A percentile compares a stretch with the other conserved stretches of the same genome.
phyloP scores from a whole-genome alignment of 2,797 vertebrate species.

The Artibeus lituratus region DNA sequence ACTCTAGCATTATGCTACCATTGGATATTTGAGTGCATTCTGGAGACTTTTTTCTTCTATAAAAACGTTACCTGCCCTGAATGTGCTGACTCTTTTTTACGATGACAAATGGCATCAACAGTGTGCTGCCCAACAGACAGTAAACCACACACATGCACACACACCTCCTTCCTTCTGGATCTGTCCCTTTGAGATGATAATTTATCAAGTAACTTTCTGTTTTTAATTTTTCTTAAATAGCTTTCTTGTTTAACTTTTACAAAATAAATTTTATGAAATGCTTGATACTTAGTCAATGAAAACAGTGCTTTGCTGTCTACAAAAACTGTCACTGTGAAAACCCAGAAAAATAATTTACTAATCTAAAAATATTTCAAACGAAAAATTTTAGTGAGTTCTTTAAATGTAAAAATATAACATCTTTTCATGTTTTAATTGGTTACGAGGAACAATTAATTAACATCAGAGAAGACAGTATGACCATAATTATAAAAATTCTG shows the following conservation, averaged over 20 bases:
- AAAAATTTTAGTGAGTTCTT: background rate
- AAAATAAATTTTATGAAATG: background rate
- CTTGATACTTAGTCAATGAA: background rate
- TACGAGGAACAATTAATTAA: background rate
- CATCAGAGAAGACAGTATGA: background rate
- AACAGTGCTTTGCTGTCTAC: background rate
- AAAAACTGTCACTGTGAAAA: background rate
- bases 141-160: background rate
- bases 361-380: slow-evolving; percentile 7
- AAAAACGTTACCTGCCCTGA: background rate
- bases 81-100: background rate
- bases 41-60: background rate
- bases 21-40: background rate
- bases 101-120: background rate
- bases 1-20: background rate
- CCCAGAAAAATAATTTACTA: background rate
- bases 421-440: slow-evolving; percentile 7
- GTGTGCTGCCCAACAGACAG: background rate
- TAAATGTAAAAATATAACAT: background rate
- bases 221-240: background rate
- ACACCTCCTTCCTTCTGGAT: background rate
- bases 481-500: background rate
- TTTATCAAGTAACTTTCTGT: background rate
- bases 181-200: background rate
- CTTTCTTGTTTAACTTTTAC: background rate